Base-by-base conservation (phyloP, 2,888 invertebrate species). In the Hirtodrosophila histrioides region DNA sequence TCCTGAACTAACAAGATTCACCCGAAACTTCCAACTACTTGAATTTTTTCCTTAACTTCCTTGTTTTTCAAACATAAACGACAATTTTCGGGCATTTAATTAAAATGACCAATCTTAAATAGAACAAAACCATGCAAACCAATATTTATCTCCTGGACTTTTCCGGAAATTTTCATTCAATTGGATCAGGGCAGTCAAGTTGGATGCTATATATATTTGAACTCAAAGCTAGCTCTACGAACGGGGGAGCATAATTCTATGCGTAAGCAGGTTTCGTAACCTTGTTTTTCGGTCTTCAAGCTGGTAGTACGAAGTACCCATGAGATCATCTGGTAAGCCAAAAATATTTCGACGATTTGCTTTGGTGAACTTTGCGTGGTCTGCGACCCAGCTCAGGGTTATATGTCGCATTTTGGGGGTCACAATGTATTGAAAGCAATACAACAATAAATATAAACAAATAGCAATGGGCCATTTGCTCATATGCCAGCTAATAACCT, bases 381-480 rank as follows among this genome's bases (percentile, higher is more conserved):
- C 57, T 64, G 48, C 54, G 80, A 81, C 81, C 86, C 44, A 64
- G 50, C 83, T 74, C 81, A 86, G 86, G 86, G 81, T 72, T 67
- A 63, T 41, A 63, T 41, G 61, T 35, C 48, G 58, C 54, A 10
- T 62, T 75, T 79, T 86, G 83, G 80, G 83, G 81, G 81, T 86
- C 86, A 80, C 70, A 51, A 55, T 44, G 41, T 48, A 45, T 69
- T 54, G 45, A 63, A 64, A 55, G 12, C 31, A 53, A 43, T 6
- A 44, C 31, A 53, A 43, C 7, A 44, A 37, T 24, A 54, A 40
- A 27, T 12, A 46, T 31, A 58, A 49, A 55, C 43, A 44, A 44
- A 37, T 12, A 50, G 46, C 41, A 27, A 51, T 31, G 31, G 27
- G 40, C 39, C 53, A 41, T 45, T 31, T 40, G 36, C 17, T 29